These are phyloP conservation scores for Tenrec ecaudatus DNA, from an alignment of 2,113 vertebrate genomes.

Conservation along the genomic window DNA sequence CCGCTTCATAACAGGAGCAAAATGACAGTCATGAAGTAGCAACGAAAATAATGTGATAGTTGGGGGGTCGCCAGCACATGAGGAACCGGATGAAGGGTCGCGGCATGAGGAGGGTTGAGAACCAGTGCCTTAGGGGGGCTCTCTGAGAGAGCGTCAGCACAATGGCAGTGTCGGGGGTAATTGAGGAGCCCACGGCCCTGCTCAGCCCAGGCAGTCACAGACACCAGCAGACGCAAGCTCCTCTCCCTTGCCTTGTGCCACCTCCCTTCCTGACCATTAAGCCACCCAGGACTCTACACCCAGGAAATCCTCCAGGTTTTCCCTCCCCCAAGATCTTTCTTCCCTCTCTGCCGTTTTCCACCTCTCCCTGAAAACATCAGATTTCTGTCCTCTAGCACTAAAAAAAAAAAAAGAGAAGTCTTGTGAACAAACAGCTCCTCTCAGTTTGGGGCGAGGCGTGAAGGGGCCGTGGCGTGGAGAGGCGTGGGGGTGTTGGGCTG, in stretches of 20 bases:
- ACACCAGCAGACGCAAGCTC: not conserved
- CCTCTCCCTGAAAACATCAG: not conserved
- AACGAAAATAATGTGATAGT: no score
- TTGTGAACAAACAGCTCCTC: constrained; percentile 7
- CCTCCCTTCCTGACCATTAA: not conserved
- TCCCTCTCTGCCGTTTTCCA: not conserved
- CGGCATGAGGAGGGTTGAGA: no score
- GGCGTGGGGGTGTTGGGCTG: not conserved
- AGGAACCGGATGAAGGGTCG: no score
- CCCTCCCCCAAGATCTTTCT: not conserved
- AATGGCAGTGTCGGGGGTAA: not conserved
- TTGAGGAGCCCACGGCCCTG: not conserved
- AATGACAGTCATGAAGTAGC: no score
- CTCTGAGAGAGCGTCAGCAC: no score
- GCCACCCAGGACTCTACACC: not conserved
- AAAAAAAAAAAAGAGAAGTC: not conserved
- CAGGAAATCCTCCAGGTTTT: not conserved
- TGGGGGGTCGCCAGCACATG: no score
- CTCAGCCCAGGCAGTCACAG: not conserved
- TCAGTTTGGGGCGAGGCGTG: not conserved
- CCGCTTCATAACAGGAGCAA: no score
- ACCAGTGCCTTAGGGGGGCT: no score
- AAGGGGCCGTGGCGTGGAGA: not conserved
- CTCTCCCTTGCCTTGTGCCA: not conserved
- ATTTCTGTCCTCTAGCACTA: not conserved